Evolutionary conservation across 2,113 vertebrate species (phyloP).

Genomic region (Arothron firmamentum): DNA sequence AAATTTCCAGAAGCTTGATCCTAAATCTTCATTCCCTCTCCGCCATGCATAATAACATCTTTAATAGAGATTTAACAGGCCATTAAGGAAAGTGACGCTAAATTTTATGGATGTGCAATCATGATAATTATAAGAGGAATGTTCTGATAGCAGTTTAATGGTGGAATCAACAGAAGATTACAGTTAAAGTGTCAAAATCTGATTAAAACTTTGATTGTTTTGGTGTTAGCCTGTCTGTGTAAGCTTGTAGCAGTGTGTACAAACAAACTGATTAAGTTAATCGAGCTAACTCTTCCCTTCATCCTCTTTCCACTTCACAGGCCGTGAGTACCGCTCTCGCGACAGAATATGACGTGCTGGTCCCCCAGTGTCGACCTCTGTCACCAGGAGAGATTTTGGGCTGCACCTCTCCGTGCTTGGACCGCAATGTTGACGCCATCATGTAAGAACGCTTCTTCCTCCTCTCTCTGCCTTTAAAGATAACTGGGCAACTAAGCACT

Average conservation of each 20-base stretch:
- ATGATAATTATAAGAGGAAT: no score
- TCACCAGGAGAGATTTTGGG: constrained; percentile 97
- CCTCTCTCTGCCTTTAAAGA: constrained; percentile 11
- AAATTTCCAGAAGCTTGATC: no score
- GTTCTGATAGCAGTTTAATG: no score
- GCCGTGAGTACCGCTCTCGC: constrained; percentile 76
- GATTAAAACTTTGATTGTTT: no score
- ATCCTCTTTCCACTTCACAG: constrained; percentile 47
- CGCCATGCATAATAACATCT: no score
- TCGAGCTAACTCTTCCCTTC: background rate
- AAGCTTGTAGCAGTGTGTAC: background rate
- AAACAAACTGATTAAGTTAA: background rate
- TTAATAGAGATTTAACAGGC: background rate
- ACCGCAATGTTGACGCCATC: constrained; percentile 80
- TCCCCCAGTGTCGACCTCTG: constrained; percentile 93
- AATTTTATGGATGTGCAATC: no score
- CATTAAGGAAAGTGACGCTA: background rate
- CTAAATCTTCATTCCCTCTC: no score
- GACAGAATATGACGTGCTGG: constrained; percentile 80
- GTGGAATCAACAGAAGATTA: no score
- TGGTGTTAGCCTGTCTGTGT: background rate
- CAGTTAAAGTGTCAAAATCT: no score
- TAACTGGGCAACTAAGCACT: constrained; percentile 4
- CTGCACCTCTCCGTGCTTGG: constrained; percentile 86
- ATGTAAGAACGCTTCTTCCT: constrained; percentile 79